These are phyloP conservation scores for Chironomus striatipennis DNA, from an alignment of 1,140 invertebrate genomes.

Conservation along the genomic window DNA sequence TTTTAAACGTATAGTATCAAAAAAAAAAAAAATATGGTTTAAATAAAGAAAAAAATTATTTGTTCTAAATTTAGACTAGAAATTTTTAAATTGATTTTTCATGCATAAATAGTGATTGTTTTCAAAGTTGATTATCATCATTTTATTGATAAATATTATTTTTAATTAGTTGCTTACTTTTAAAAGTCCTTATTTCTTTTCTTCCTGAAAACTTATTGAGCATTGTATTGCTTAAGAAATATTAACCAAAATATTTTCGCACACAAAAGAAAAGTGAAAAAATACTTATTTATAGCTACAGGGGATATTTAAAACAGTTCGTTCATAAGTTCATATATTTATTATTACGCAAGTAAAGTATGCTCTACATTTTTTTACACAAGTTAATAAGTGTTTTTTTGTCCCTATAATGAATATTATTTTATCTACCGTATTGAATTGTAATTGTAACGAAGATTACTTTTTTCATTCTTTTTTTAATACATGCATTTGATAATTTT, in stretches of 20 bases:
- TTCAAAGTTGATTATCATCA: too few species aligned
- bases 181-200: not conserved
- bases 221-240: not conserved
- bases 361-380: not conserved
- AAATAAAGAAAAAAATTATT: conserved; percentile 1
- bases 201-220: not conserved
- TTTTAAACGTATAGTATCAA: not conserved
- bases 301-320: not conserved
- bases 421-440: too few species aligned
- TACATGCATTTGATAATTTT: too few species aligned
- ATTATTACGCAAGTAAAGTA: conserved; percentile 10
- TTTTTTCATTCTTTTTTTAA: too few species aligned
- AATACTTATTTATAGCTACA: conserved; percentile 8
- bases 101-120: not conserved
- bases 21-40: not conserved
- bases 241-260: not conserved
- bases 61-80: not conserved
- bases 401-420: too few species aligned
- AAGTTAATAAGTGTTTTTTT: too few species aligned
- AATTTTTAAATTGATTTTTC: not conserved
- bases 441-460: too few species aligned
- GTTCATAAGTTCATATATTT: not conserved
- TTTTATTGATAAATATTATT: too few species aligned
- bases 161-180: not conserved
- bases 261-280: not conserved